Conservation (phyloP, 2,888 invertebrate genomes). For the Hydropsyche betteni region DNA sequence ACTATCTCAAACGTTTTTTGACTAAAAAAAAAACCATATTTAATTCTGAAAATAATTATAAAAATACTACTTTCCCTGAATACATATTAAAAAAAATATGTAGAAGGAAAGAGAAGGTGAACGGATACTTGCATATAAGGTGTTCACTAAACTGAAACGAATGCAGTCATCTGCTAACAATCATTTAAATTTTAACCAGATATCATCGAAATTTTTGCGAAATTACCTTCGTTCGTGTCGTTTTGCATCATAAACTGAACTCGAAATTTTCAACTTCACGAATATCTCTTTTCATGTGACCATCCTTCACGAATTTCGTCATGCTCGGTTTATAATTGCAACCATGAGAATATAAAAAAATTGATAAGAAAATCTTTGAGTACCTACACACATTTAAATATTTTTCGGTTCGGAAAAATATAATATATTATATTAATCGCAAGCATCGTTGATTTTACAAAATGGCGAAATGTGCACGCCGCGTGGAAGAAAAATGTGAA, state of each 20-base stretch:
- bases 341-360: too few species aligned
- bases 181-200: slow-evolving; percentile 13
- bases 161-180: slow-evolving; percentile 15
- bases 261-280: too few species aligned
- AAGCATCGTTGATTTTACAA: slow-evolving; percentile 49
- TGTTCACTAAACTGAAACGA: slow-evolving; percentile 22
- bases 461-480: slow-evolving; percentile 43
- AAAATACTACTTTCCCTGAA: slow-evolving; percentile 8
- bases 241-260: too few species aligned
- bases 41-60: not conserved
- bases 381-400: too few species aligned
- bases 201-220: slow-evolving; percentile 1
- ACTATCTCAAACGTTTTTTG: not conserved
- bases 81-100: not conserved
- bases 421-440: slow-evolving; percentile 25
- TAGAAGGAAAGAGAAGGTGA: slow-evolving; percentile 26
- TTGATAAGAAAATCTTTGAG: too few species aligned
- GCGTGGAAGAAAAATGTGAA: slow-evolving; percentile 48
- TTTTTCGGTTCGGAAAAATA: not conserved
- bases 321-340: not conserved
- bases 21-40: not conserved
- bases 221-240: too few species aligned
- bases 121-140: slow-evolving; percentile 13
- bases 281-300: too few species aligned
- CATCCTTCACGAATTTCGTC: too few species aligned